phyloP scores from a whole-genome alignment of 2,888 invertebrate genomes.

The Drosophila nr. medialis region DNA sequence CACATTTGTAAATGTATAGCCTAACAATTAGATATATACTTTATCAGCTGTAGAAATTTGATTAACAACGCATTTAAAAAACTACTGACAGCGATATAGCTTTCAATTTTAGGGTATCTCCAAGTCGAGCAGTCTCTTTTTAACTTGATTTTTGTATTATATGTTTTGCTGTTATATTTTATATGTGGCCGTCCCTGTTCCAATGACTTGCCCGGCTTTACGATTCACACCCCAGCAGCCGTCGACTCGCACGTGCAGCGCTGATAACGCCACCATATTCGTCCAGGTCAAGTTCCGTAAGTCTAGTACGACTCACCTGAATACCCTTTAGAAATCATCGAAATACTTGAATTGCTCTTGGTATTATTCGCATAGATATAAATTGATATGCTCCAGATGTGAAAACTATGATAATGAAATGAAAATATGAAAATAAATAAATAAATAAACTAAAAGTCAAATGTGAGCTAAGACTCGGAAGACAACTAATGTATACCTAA shows the following conservation, averaged over 20 bases:
- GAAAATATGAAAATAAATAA: not conserved
- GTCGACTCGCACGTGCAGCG: slow-evolving; percentile 58
- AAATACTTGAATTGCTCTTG: not conserved
- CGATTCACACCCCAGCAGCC: slow-evolving; percentile 33
- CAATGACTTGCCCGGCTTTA: not conserved
- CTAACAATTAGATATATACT: not conserved
- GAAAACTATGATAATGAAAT: no score
- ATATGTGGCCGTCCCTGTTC: slow-evolving; percentile 7
- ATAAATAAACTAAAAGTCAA: not conserved
- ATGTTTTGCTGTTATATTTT: not conserved
- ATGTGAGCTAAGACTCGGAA: not conserved
- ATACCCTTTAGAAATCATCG: not conserved
- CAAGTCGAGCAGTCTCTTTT: not conserved
- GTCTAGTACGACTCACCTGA: not conserved
- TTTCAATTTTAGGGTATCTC: not conserved
- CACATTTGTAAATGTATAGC: not conserved
- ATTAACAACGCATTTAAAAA: not conserved
- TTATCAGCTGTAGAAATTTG: not conserved
- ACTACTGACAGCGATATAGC: not conserved
- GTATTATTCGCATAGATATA: not conserved
- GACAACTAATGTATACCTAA: not conserved
- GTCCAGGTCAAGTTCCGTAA: slow-evolving; percentile 68
- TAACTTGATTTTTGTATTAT: not conserved
- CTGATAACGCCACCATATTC: slow-evolving; percentile 62
- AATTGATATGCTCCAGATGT: not conserved